Evolutionary conservation across 2,888 invertebrate species (phyloP), one percentile per base, ranked within the genome.

Genomic region (Philopedon plagiatum): DNA sequence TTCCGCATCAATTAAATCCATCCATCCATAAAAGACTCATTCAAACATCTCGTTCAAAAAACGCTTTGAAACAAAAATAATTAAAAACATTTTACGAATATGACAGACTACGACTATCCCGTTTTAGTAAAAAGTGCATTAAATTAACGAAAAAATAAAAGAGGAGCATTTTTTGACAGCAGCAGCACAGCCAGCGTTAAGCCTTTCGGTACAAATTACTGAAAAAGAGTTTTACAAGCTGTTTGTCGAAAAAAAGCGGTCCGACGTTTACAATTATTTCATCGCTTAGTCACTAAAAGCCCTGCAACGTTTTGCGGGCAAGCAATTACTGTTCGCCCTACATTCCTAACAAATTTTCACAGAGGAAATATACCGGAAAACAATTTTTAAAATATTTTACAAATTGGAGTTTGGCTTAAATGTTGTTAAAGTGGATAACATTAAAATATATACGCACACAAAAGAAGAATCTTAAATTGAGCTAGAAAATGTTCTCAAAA

Each of bases 191-290:
- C n/a, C 46, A 15, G 7, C 41, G 21, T n/a, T 49, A 26, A 49
- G 19, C 49, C 13, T 65, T 65, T 65, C 57, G 39, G 46, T 41
- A 19, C 44, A 66, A 66, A 66, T 66, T 66, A 56, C 66, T 58
- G n/a, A n/a, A 46, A 57, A 41, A 44, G 66, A 56, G 18, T 46
- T 66, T 66, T 57, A 66, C 58, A 58, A 66, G 66, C 66, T 57
- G 64, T 44, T 65, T 29, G 56, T 39, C 18, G 39, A 44, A 61
- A 61, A 56, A 61, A 46, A 26, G 64, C 64, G 34, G 39, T 32
- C 56, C 58, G 66, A 58, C 66, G 66, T 66, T 66, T 58, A 66
- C 66, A 66, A 66, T 46, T 46, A 46, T 66, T 66, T 66, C 58
- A 66, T 66, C 66, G 49, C 56, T 66, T 46, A 58, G 58, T 58